phyloP scores from a whole-genome alignment of 2,888 invertebrate genomes.

The Apodemia zela region DNA sequence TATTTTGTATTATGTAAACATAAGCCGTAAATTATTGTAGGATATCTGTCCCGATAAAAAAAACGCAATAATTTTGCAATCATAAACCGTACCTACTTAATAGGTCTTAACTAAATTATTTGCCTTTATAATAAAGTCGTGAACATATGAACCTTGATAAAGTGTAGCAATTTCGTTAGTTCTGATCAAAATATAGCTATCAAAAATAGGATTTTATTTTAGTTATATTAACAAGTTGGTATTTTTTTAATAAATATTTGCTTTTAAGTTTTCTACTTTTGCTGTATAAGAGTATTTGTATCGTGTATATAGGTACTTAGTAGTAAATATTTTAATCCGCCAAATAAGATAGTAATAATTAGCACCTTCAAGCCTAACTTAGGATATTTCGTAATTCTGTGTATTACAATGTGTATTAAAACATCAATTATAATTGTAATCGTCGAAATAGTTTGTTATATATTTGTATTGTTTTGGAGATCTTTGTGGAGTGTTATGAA shows the following conservation, averaged over 20 bases:
- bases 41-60: too few relatives aligned
- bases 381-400: slow-evolving; percentile 28
- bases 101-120: too few relatives aligned
- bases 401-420: slow-evolving; percentile 17
- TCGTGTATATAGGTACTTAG: not conserved
- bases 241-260: not conserved
- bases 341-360: slow-evolving; percentile 14
- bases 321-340: slow-evolving; percentile 2
- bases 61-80: too few relatives aligned
- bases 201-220: not conserved
- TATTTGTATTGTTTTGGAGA: slow-evolving; percentile 65
- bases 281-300: not conserved
- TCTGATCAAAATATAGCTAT: not conserved
- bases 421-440: slow-evolving; percentile 54
- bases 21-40: too few relatives aligned
- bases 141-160: too few relatives aligned
- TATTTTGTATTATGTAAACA: too few relatives aligned
- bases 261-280: not conserved
- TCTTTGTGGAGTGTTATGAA: slow-evolving; percentile 62
- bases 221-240: not conserved
- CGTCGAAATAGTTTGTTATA: slow-evolving; percentile 53
- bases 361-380: slow-evolving; percentile 34
- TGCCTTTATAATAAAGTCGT: too few relatives aligned
- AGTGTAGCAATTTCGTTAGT: too few relatives aligned
- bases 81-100: too few relatives aligned